Evolutionary conservation across 1,140 invertebrate genomes (phyloP), one percentile per base, ranked within the genome.

Genomic region (Palaemon carinicauda): DNA sequence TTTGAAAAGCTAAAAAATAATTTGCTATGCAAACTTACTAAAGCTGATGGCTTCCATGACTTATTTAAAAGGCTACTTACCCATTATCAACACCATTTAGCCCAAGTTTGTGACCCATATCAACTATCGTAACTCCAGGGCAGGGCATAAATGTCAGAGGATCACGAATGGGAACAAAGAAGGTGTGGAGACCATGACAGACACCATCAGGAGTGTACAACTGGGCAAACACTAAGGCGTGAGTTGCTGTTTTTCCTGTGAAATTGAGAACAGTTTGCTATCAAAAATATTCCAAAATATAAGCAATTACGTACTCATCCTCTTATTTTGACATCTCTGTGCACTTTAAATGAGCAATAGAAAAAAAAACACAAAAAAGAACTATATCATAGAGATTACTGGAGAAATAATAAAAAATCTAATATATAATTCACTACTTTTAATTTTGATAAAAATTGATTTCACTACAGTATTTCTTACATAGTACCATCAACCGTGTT

Each of bases 51-150:
- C 5, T 41, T 41, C 41, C 41, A 41, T 4, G 7, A 12, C 12
- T 5, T 9, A 65, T 7, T 21, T 1, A 65, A 65, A 65, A 65
- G 7, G 1, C 19, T n/a, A 15, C 60, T 69, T 50, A 75, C 65
- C 69, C 41, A 81, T 69, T 98, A 90, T 98, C 97, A 24, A 98
- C 92, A 73, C 97, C 97, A 92, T 98, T 96, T 1, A 97, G 92
- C 56, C 95, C 96, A 60, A 96, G 93, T 92, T 98, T 98, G 91
- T 96, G 95, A 1, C 97, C 97, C 93, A 98, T 96, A 91, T 98
- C 97, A 0, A 95, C 96, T 7, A 96, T 94, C 19, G 93, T 94
- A 1, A 97, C 93, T 21, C 96, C 96, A 2, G 96, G 94, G 90
- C 94, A 95, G 0, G 96, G 93, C 27, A 94, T 73, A 86, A 96